Evolutionary conservation across 2,797 vertebrate species (phyloP).

Genomic region (Acanthiza pusilla): DNA sequence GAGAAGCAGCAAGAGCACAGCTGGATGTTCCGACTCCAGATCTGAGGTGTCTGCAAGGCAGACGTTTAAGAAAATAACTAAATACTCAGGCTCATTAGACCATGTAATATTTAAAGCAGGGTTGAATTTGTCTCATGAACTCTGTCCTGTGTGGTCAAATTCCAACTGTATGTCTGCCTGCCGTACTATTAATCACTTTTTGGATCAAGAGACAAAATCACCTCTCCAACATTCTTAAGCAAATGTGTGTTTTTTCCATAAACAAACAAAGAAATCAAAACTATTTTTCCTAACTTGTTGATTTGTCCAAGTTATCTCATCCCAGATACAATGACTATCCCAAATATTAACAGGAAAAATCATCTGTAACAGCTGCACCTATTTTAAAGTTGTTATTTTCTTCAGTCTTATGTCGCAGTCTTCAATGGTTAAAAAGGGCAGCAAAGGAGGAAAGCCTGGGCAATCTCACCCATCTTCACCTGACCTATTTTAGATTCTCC

Average conservation of each 20-base stretch:
- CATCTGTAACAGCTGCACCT: constrained; percentile 4
- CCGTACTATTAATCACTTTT: constrained; percentile 54
- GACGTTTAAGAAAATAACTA: constrained; percentile 48
- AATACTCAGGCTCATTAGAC: constrained; percentile 38
- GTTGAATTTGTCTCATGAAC: constrained; percentile 48
- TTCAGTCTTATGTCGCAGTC: neutral
- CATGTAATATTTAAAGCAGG: constrained; percentile 41
- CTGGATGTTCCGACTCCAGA: constrained; percentile 55
- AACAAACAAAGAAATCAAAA: constrained; percentile 54
- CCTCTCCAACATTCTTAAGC: constrained; percentile 61
- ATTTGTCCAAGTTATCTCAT: constrained; percentile 52
- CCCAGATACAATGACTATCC: constrained; percentile 15
- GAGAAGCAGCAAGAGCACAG: constrained; percentile 55
- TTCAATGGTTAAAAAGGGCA: neutral
- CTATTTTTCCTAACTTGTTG: constrained; percentile 42
- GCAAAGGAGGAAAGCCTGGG: neutral
- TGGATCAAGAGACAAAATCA: constrained; percentile 51
- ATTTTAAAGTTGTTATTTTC: neutral
- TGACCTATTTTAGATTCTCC: neutral
- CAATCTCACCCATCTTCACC: neutral
- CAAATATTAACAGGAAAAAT: neutral
- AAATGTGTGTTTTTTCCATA: constrained; percentile 33
- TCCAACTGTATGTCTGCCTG: constrained; percentile 49
- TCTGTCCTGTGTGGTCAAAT: constrained; percentile 54
- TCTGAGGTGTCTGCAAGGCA: constrained; percentile 34